Evolutionary conservation across 2,113 vertebrate species (phyloP).

Genomic region (Pipa parva): DNA sequence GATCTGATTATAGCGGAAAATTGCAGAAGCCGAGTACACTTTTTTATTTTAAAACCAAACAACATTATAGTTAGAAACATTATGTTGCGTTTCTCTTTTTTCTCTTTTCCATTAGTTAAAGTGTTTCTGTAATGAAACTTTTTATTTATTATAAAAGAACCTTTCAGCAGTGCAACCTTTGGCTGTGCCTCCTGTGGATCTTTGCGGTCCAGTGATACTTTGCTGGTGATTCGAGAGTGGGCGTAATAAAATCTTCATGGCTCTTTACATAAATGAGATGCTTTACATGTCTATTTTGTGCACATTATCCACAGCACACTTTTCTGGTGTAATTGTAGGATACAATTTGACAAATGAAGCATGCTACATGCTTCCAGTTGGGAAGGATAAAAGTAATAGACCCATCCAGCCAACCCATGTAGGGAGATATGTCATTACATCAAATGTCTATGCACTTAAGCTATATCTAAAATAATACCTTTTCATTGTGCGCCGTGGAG

Average conservation of each 20-base stretch:
- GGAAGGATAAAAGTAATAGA: neutral
- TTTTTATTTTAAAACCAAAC: no score
- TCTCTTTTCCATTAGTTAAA: no score
- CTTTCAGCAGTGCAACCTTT: no score
- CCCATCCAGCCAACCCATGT: neutral
- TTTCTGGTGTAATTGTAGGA: neutral
- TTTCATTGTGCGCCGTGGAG: neutral
- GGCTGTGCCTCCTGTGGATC: no score
- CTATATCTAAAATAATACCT: neutral
- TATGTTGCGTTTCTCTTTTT: no score
- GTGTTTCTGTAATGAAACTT: no score
- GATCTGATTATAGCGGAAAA: no score
- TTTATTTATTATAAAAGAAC: no score
- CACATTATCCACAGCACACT: neutral
- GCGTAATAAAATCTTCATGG: neutral
- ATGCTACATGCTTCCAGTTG: neutral
- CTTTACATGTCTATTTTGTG: neutral
- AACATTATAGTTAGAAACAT: no score
- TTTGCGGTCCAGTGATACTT: neutral
- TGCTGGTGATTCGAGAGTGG: neutral
- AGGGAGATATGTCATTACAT: neutral
- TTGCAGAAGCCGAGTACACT: no score
- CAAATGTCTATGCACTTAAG: constrained; percentile 1
- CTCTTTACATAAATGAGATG: neutral
- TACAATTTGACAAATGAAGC: neutral